A percentile compares a stretch with the other conserved stretches of the same genome.
Conservation (phyloP, 2,113 vertebrate species). For the Zonotrichia leucophrys region DNA sequence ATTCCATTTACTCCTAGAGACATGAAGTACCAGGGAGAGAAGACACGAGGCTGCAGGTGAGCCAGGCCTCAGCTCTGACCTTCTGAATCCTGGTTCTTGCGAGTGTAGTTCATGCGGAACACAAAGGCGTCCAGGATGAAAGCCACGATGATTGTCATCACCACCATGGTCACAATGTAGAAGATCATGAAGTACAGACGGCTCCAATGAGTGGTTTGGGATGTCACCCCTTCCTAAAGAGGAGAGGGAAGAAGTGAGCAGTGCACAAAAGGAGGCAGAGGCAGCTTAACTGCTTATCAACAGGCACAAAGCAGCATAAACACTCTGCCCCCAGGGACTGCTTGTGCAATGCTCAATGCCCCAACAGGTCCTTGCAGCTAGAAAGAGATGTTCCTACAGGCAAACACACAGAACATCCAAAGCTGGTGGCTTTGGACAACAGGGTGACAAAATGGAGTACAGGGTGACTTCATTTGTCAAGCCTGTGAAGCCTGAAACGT, state of each 20-base stretch:
- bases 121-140: conserved; percentile 98
- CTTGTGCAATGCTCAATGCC: not conserved
- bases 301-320: not conserved
- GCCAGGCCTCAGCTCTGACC: conserved; percentile 54
- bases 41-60: accelerated
- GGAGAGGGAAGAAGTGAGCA: not conserved
- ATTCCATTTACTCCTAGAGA: not conserved
- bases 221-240: conserved; percentile 92
- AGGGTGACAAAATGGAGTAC: not conserved
- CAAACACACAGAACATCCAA: not conserved
- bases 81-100: conserved; percentile 90
- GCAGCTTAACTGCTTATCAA: not conserved
- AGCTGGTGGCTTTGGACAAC: not conserved
- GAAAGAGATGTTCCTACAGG: not conserved
- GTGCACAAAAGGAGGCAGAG: not conserved
- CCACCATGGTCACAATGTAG: conserved; percentile 99
- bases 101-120: conserved; percentile 98
- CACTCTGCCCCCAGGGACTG: not conserved
- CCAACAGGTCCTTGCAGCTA: not conserved
- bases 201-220: conserved; percentile 95
- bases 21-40: not conserved
- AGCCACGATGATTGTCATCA: conserved; percentile 98
- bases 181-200: conserved; percentile 99
- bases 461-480: not conserved
- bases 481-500: not conserved